Conservation (phyloP, 2,888 invertebrate species). For the Nysson spinosus region DNA sequence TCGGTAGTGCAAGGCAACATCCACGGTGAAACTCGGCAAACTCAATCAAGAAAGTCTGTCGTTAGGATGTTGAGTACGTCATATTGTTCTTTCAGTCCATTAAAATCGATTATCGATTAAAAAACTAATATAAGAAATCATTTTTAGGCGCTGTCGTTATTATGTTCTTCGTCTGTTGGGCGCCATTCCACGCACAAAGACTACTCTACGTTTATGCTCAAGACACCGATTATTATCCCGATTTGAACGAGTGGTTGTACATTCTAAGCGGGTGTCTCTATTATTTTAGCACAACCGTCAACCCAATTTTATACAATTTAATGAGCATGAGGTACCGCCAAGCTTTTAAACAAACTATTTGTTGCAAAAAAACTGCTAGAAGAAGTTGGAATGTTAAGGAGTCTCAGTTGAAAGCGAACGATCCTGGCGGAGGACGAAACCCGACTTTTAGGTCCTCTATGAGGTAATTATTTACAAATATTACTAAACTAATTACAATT, state of each 20-base stretch:
- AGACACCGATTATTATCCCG: slow-evolving; percentile 81
- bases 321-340: slow-evolving; percentile 88
- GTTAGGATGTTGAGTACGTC: slow-evolving; percentile 90
- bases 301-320: slow-evolving; percentile 91
- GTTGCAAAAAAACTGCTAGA: slow-evolving; percentile 75
- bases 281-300: slow-evolving; percentile 89
- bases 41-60: slow-evolving; percentile 86
- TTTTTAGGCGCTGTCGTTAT: slow-evolving; percentile 94
- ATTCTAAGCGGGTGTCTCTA: slow-evolving; percentile 89
- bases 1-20: slow-evolving; percentile 82
- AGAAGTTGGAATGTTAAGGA: slow-evolving; percentile 4
- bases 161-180: slow-evolving; percentile 97
- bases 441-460: slow-evolving; percentile 42
- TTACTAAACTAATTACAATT: too few relatives aligned
- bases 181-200: slow-evolving; percentile 95
- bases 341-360: slow-evolving; percentile 87
- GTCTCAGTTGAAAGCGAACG: slow-evolving; percentile 13
- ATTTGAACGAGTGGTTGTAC: slow-evolving; percentile 88
- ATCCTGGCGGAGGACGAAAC: slow-evolving; percentile 14
- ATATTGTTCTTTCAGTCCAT: too few relatives aligned
- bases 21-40: slow-evolving; percentile 84
- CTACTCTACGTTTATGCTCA: slow-evolving; percentile 88
- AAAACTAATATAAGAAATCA: too few relatives aligned
- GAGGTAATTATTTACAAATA: slow-evolving; percentile 32
- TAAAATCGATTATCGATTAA: too few relatives aligned